Evolutionary conservation across 2,113 vertebrate species (phyloP).

Genomic region (Chionis minor): DNA sequence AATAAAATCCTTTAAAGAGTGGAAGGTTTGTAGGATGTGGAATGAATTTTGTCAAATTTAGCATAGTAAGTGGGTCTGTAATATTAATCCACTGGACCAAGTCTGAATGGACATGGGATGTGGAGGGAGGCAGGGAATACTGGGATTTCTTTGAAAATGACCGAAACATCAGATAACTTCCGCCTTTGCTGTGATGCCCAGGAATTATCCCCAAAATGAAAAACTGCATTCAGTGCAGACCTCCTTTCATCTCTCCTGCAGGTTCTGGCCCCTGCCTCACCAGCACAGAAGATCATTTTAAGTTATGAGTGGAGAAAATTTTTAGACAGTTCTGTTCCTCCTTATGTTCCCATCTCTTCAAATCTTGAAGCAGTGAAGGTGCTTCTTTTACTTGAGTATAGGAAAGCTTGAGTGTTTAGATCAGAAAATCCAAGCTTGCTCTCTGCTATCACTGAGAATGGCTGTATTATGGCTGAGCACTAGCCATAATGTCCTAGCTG

Average conservation of each 20-base stretch:
- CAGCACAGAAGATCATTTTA: not conserved
- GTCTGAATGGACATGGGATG: not conserved
- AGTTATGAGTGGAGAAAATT: not conserved
- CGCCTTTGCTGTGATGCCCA: not conserved
- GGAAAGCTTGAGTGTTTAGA: not conserved
- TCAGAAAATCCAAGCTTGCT: constrained; percentile 16
- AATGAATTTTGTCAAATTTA: not conserved
- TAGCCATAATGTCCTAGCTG: not conserved
- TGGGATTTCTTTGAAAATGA: not conserved
- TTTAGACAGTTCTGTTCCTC: not conserved
- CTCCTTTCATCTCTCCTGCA: not conserved
- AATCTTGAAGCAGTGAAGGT: not conserved
- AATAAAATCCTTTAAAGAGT: not conserved
- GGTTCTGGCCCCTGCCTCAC: not conserved
- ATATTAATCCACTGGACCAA: not conserved
- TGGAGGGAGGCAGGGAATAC: not conserved
- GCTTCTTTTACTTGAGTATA: not conserved
- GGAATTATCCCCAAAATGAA: not conserved
- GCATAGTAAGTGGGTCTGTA: not conserved
- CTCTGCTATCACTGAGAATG: not conserved
- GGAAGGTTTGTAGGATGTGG: not conserved
- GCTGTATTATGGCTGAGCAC: not conserved
- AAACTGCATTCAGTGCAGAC: not conserved
- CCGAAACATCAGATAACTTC: not conserved
- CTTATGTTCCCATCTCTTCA: not conserved